Evolutionary conservation across 2,888 invertebrate species (phyloP), one percentile per base, ranked within the genome.

Genomic region (Loripinus fragilis): DNA sequence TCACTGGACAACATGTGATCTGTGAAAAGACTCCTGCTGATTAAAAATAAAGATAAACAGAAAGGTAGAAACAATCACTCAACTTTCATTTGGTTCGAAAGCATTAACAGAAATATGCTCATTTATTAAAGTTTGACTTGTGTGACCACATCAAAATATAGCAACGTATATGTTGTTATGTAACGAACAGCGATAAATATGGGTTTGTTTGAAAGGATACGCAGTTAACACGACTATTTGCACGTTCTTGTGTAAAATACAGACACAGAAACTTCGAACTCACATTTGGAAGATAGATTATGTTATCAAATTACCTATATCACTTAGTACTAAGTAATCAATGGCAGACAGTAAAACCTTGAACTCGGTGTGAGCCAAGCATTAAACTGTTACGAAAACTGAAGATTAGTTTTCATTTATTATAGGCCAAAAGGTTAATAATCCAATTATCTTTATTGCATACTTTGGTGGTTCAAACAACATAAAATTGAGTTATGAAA

Each of bases 271-370:
- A 28, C 52, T 5, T 17, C 33, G 28, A 60, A 60, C 5, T 23
- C 20, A 60, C 60, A 33, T 60, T 60, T 33, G 60, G 60, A 20
- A 60, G 3, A 60, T 23, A 60, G 60, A 60, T 60, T 60, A 60
- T 60, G 17, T 17, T 20, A 60, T 60, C 30, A 12, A 1, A 60
- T 60, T 60, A 60, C 60, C 28, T 28, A 17, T 30, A 60, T 33
- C 30, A 60, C 33, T 30, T 30, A 33, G 60, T 30, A 28, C 33
- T 60, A 60, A 60, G 60, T 60, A 60, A 60, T 60, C 33, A 60
- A n/a, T 33, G 12, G 28, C 28, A 60, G 60, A 33, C 60, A 33
- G 17, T 10, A 7, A 33, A 60, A 33, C 60, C 60, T 60, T 60
- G 60, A 60, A 60, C 60, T 28, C 33, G 12, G 17, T 17, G 15